Percentiles rank a stretch among this genome's conserved stretches.
These are phyloP conservation scores for Thaumetopoea pityocampa DNA, from an alignment of 1,140 invertebrate species.

Conservation along the genomic window DNA sequence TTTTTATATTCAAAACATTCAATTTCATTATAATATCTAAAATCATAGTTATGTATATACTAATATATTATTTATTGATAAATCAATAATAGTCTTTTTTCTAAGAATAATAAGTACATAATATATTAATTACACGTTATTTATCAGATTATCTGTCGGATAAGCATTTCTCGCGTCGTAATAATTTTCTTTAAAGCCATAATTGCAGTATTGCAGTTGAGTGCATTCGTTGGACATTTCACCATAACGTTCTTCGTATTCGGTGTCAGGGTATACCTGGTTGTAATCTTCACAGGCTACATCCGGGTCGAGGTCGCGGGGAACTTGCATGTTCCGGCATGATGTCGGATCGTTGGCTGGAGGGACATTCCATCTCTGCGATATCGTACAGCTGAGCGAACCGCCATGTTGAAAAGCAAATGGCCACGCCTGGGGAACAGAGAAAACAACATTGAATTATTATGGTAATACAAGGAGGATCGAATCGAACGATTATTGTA, in stretches of 20 bases:
- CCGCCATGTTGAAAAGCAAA: conserved; percentile 67
- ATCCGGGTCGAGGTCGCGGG: conserved; percentile 32
- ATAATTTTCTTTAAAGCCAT: conserved; percentile 60
- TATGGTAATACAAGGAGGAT: too few species aligned
- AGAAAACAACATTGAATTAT: too few species aligned
- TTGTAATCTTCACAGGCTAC: conserved; percentile 36
- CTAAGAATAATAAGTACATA: too few species aligned
- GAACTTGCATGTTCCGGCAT: conserved; percentile 21
- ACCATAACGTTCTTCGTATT: conserved; percentile 61
- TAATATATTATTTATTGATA: too few species aligned
- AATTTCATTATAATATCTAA: too few species aligned
- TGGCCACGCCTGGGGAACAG: conserved; percentile 67
- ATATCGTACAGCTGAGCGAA: conserved; percentile 51
- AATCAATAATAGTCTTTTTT: too few species aligned
- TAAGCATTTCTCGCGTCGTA: conserved; percentile 59
- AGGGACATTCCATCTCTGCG: conserved; percentile 53
- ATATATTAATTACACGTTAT: conserved; percentile 40
- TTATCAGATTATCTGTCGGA: conserved; percentile 44
- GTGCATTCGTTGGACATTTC: conserved; percentile 41
- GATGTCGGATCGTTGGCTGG: conserved; percentile 27
- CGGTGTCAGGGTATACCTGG: conserved; percentile 53
- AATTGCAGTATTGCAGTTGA: conserved; percentile 50
- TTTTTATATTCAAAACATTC: too few species aligned
- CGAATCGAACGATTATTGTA: too few species aligned
- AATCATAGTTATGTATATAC: too few species aligned